Evolutionary conservation across 1,140 invertebrate species (phyloP).

Genomic region (Whitmania pigra): DNA sequence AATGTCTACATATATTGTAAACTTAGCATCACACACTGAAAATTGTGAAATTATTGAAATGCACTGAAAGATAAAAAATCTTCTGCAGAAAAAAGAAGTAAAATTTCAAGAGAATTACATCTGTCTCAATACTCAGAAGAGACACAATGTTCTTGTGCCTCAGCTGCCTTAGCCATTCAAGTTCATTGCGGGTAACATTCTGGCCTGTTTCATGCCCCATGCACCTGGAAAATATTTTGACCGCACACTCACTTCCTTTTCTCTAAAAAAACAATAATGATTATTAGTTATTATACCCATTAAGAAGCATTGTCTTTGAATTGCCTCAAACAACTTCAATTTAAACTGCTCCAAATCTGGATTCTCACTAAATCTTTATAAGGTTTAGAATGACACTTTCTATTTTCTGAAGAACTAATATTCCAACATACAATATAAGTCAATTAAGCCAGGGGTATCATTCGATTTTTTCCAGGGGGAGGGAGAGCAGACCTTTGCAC

Average conservation of each 20-base stretch:
- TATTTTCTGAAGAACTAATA: too few species aligned
- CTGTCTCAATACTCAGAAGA: slow-evolving; percentile 5
- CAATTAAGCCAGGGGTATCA: too few species aligned
- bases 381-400: too few species aligned
- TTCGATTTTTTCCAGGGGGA: too few species aligned
- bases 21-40: background rate
- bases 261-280: slow-evolving; percentile 1
- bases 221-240: slow-evolving; percentile 11
- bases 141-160: slow-evolving; percentile 17
- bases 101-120: slow-evolving; percentile 10
- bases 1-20: background rate
- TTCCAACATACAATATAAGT: too few species aligned
- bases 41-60: background rate
- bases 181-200: slow-evolving; percentile 8
- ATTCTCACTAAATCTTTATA: too few species aligned
- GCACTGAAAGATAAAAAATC: background rate
- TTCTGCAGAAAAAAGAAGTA: background rate
- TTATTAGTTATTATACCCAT: too few species aligned
- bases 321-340: too few species aligned
- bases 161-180: slow-evolving; percentile 12
- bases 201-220: background rate
- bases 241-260: slow-evolving; percentile 11
- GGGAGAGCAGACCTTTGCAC: too few species aligned
- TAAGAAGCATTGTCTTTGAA: too few species aligned
- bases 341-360: too few species aligned